Conservation (phyloP, 1,140 invertebrate species). For the Bombus consobrinus region DNA sequence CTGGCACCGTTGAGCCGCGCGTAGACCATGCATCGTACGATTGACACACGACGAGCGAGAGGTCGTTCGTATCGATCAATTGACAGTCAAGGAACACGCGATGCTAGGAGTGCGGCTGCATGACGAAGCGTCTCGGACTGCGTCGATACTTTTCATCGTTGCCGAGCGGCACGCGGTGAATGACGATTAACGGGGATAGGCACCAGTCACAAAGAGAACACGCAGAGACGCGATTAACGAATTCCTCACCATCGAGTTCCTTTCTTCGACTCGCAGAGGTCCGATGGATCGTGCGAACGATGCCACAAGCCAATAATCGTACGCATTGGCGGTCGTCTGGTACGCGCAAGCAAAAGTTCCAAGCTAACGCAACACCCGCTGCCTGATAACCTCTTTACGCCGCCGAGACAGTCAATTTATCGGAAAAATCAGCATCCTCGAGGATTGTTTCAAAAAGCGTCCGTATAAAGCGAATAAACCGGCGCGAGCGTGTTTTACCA, state of each 20-base stretch:
- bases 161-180: conserved; percentile 36
- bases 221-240: conserved; percentile 21
- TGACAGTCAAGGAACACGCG: conserved; percentile 45
- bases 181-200: conserved; percentile 38
- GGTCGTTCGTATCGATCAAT: conserved; percentile 32
- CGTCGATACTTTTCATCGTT: conserved; percentile 49
- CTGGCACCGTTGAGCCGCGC: background rate
- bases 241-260: conserved; percentile 26
- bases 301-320: no score
- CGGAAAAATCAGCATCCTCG: conserved; percentile 45
- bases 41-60: conserved; percentile 35
- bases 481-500: conserved; percentile 14
- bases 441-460: conserved; percentile 40
- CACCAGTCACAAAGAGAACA: conserved; percentile 12
- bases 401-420: conserved; percentile 38
- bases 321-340: background rate
- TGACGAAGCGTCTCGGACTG: conserved; percentile 35
- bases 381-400: background rate
- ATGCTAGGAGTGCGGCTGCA: conserved; percentile 11
- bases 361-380: no score
- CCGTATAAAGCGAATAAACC: conserved; percentile 42
- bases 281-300: background rate
- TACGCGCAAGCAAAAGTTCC: background rate
- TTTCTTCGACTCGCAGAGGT: background rate
- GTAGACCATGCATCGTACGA: conserved; percentile 26